These are phyloP conservation scores for Cecidostiba fungosa DNA, from an alignment of 2,888 invertebrate genomes.

Conservation along the genomic window DNA sequence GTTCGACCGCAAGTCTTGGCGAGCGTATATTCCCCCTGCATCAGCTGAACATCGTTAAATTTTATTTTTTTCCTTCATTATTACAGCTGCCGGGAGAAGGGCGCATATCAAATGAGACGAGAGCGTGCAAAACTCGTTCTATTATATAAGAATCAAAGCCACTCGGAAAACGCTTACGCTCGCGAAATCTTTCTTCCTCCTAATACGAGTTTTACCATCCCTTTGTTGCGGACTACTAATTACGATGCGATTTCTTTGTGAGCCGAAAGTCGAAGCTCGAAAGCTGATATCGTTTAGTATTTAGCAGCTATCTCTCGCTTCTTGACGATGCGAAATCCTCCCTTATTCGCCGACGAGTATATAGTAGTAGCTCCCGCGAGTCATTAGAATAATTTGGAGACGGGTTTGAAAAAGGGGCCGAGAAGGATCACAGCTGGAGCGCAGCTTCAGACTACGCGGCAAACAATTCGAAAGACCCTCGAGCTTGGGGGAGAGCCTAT, in stretches of 20 bases:
- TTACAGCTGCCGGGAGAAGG: too few relatives aligned
- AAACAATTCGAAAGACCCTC: slow-evolving; percentile 47
- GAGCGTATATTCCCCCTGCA: background rate
- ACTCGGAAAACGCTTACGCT: background rate
- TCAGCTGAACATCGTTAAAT: background rate
- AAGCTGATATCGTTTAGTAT: slow-evolving; percentile 56
- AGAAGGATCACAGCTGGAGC: slow-evolving; percentile 65
- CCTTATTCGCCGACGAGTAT: slow-evolving; percentile 49
- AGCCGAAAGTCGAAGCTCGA: slow-evolving; percentile 25
- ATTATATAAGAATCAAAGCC: background rate
- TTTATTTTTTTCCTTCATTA: too few relatives aligned
- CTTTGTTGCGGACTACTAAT: slow-evolving; percentile 42
- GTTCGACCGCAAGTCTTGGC: slow-evolving; percentile 27
- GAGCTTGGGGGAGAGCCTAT: background rate
- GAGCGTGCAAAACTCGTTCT: background rate
- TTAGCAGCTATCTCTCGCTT: slow-evolving; percentile 40
- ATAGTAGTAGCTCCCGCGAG: slow-evolving; percentile 38
- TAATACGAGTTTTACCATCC: background rate
- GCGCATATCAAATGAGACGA: background rate
- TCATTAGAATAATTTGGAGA: slow-evolving; percentile 73
- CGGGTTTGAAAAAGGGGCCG: slow-evolving; percentile 66
- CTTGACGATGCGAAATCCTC: slow-evolving; percentile 5
- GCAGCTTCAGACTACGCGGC: slow-evolving; percentile 44
- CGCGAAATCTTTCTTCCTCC: background rate
- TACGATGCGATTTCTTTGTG: slow-evolving; percentile 49